These are phyloP conservation scores for Echinarachnius parma DNA, from an alignment of 53 echinoderm and acorn worm species.

Conservation along the genomic window DNA sequence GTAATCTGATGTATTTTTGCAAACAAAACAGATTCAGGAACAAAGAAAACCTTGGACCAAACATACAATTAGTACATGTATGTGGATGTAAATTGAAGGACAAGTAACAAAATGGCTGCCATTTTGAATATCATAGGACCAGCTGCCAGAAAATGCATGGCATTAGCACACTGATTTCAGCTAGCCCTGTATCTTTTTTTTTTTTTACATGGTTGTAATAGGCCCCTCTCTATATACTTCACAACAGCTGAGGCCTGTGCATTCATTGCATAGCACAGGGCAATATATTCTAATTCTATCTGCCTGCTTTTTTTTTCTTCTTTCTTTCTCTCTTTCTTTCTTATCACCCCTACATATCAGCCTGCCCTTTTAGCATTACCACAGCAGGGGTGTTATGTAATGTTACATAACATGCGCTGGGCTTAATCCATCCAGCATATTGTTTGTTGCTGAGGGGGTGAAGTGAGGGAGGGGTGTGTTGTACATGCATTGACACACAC, in stretches of 20 bases:
- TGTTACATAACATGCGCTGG: slow-evolving; percentile 33
- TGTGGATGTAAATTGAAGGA: background rate
- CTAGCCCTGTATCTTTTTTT: background rate
- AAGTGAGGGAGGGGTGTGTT: no score
- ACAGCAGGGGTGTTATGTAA: slow-evolving; percentile 21
- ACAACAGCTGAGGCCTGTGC: slow-evolving; percentile 27
- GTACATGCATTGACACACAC: no score
- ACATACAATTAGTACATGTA: no score
- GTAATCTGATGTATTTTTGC: no score
- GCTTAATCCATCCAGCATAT: slow-evolving; percentile 30
- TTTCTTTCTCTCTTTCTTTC: no score
- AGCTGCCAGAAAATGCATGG: slow-evolving; percentile 30
- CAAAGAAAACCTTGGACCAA: no score
- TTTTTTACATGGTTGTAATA: background rate
- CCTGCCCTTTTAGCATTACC: slow-evolving; percentile 46
- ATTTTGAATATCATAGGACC: slow-evolving; percentile 18
- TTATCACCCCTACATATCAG: background rate
- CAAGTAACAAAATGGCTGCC: slow-evolving; percentile 19
- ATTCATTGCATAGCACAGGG: slow-evolving; percentile 17
- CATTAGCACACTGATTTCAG: background rate
- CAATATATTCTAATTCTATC: slow-evolving; percentile 27
- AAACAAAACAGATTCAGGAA: no score
- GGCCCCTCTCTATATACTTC: slow-evolving; percentile 20
- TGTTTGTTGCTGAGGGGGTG: slow-evolving; percentile 22
- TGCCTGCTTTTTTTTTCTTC: slow-evolving; percentile 22